These are phyloP conservation scores for Panthera leo DNA, from an alignment of 2,113 vertebrate species.

Conservation along the genomic window DNA sequence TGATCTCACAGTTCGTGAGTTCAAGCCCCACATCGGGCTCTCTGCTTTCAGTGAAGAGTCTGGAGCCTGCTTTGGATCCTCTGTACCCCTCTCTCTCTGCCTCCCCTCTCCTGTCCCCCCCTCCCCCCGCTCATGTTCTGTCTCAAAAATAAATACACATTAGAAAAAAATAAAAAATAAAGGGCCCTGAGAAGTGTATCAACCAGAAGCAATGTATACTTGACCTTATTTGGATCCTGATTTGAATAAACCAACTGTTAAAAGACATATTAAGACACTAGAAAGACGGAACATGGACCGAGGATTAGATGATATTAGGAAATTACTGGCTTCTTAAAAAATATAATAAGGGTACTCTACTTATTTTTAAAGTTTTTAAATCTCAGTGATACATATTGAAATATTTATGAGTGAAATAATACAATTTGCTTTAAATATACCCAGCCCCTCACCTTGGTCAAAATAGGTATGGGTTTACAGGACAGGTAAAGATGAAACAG, in stretches of 20 bases:
- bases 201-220: not conserved
- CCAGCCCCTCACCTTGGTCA: not conserved
- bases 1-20: too few species aligned
- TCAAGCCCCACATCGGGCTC: too few species aligned
- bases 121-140: too few species aligned
- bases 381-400: not conserved
- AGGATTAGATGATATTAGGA: not conserved
- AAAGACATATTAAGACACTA: not conserved
- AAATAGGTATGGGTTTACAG: not conserved
- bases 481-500: not conserved
- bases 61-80: too few species aligned
- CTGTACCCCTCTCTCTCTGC: too few species aligned
- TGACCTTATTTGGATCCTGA: not conserved
- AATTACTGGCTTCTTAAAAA: not conserved
- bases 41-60: too few species aligned
- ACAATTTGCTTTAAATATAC: constrained; percentile 28
- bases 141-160: too few species aligned
- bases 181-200: not conserved
- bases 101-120: too few species aligned
- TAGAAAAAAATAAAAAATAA: not conserved
- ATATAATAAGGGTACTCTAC: not conserved
- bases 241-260: not conserved
- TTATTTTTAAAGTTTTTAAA: not conserved
- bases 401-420: not conserved
- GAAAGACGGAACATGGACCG: not conserved